These are phyloP conservation scores for Echiichthys vipera DNA, from an alignment of 2,797 vertebrate species.

Conservation along the genomic window DNA sequence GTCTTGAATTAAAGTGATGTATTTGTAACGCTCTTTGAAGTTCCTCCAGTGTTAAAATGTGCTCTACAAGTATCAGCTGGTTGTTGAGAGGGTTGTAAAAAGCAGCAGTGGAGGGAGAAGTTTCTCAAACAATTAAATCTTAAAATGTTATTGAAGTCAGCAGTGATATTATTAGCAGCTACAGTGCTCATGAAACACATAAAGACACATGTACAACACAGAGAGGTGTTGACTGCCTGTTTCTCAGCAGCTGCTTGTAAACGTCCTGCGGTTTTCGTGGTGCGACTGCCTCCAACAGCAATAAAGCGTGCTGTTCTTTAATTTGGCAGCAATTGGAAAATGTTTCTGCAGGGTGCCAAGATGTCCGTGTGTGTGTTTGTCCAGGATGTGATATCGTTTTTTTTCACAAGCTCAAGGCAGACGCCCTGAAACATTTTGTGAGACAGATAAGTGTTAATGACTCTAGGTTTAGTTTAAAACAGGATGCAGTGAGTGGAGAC, in stretches of 20 bases:
- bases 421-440: neutral
- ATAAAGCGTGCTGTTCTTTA: slow-evolving; percentile 50
- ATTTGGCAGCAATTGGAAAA: slow-evolving; percentile 55
- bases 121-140: neutral
- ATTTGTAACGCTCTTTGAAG: neutral
- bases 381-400: slow-evolving; percentile 6
- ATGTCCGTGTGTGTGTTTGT: slow-evolving; percentile 10
- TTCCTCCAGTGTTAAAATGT: neutral
- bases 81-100: neutral
- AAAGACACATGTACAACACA: slow-evolving; percentile 39
- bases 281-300: slow-evolving; percentile 36
- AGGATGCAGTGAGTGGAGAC: neutral
- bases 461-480: slow-evolving; percentile 10
- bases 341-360: slow-evolving; percentile 37
- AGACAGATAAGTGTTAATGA: neutral
- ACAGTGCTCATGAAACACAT: slow-evolving; percentile 17
- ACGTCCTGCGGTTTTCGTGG: slow-evolving; percentile 61
- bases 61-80: neutral
- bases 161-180: slow-evolving; percentile 14
- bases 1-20: too few relatives aligned
- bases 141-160: too few relatives aligned
- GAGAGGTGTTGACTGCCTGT: slow-evolving; percentile 42
- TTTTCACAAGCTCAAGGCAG: slow-evolving; percentile 9
- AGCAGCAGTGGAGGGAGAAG: neutral
- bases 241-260: slow-evolving; percentile 66